Evolutionary conservation across 2,888 invertebrate species (phyloP), one percentile per base, ranked within the genome.

Genomic region (Toxonevra muliebris): DNA sequence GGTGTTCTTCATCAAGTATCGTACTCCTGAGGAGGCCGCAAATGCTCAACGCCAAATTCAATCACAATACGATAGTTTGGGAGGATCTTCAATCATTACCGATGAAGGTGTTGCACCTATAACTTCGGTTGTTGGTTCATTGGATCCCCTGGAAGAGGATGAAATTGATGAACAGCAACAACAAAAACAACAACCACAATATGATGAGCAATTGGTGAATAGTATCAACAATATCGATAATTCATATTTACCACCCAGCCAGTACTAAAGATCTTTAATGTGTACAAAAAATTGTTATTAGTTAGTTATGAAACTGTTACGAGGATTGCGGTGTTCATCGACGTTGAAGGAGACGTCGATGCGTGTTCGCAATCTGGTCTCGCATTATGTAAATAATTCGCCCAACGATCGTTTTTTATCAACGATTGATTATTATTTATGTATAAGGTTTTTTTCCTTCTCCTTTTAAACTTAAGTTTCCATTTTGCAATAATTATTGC

Each of bases 1-100:
- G 71, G 85, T 85, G 63, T 85, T 83, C 81, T 85, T 85, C 74
- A 84, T 85, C 68, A 85, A 85, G 69, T 85, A 85, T 61, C 84
- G 83, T 65, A 85, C 84, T 0, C 80, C 83, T 19, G 84, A 84
- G 74, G 85, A 85, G 71, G 85, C 85, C 2, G 72, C 76, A 66
- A 80, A 82, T 72, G 85, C 85, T 3, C 84, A 85, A 71, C 80
- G 77, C 12, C 80, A 84, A 76, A 85, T 85, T 68, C 85, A 85
- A 75, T 74, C 82, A 5, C 84, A 84, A 68, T 84, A 84, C 74
- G 84, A 84, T 60, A 77, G 77, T 48, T 72, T 84, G 73, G 84
- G 83, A 30, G 84, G 84, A 52, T 79, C 75, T 41, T 82, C 84
- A 42, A 80, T 79, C 67, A 81, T 84, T 61, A 80, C 80, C 54